These are phyloP conservation scores for Antedon bifida DNA, from an alignment of 35 echinoderm and acorn worm species.

Conservation along the genomic window DNA sequence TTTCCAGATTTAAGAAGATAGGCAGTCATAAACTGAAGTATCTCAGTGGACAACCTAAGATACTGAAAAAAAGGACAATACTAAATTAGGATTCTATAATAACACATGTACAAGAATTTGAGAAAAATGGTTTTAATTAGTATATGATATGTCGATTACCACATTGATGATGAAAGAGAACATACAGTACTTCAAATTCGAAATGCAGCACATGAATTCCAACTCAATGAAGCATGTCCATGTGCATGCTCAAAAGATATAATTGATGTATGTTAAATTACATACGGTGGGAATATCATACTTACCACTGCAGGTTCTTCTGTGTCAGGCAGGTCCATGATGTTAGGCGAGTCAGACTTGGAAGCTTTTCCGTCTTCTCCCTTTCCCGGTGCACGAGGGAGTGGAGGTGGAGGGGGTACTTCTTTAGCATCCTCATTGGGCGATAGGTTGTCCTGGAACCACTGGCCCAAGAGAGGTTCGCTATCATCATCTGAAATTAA, in stretches of 20 bases:
- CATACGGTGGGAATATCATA: too few relatives aligned
- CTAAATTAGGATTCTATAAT: not conserved
- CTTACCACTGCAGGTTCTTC: conserved; percentile 77
- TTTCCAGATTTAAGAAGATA: conserved; percentile 59
- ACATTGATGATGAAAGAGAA: too few relatives aligned
- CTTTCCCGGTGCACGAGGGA: conserved; percentile 46
- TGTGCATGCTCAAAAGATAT: too few relatives aligned
- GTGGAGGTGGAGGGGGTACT: conserved; percentile 52
- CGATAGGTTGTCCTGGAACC: conserved; percentile 86
- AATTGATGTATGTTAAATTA: too few relatives aligned
- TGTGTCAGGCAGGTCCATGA: conserved; percentile 53
- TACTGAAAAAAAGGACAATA: conserved; percentile 32
- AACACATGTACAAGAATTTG: too few relatives aligned
- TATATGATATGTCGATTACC: too few relatives aligned
- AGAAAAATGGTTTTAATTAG: too few relatives aligned
- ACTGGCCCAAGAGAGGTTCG: conserved; percentile 87
- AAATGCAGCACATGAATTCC: too few relatives aligned
- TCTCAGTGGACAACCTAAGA: conserved; percentile 57
- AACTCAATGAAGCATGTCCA: too few relatives aligned
- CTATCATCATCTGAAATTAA: conserved; percentile 83
- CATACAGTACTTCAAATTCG: too few relatives aligned
- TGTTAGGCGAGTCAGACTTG: conserved; percentile 2
- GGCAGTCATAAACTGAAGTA: conserved; percentile 65
- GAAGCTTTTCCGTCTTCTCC: conserved; percentile 27
- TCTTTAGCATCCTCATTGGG: conserved; percentile 25